A percentile compares a stretch with the other conserved stretches of the same genome.
These are phyloP conservation scores for Pomatorhinus ruficollis DNA, from an alignment of 2,113 vertebrate genomes.

Conservation along the genomic window DNA sequence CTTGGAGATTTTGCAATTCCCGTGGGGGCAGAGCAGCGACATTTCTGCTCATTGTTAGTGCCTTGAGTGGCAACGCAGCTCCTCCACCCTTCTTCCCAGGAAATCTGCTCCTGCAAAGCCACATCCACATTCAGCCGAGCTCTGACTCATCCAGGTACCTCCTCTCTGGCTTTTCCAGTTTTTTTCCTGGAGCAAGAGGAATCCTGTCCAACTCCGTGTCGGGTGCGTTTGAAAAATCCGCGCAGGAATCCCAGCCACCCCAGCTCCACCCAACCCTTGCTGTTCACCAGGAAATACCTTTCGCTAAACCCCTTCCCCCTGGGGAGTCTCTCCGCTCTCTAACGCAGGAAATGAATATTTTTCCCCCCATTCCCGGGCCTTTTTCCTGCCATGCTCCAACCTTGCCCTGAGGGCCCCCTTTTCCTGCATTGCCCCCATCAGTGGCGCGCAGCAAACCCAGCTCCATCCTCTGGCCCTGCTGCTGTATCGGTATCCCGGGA, in stretches of 20 bases:
- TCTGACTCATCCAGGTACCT: background rate
- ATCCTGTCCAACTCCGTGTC: background rate
- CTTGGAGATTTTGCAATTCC: background rate
- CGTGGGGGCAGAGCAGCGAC: background rate
- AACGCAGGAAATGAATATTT: background rate
- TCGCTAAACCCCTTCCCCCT: background rate
- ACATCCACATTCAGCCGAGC: fast-evolving
- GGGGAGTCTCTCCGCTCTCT: background rate
- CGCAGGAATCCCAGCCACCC: background rate
- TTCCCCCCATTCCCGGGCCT: background rate
- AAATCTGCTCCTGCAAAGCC: background rate
- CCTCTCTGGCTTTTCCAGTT: background rate
- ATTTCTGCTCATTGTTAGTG: background rate
- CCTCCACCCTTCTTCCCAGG: background rate
- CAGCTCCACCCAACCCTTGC: background rate
- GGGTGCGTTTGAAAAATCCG: background rate
- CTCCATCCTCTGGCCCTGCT: background rate
- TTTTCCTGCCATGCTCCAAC: background rate
- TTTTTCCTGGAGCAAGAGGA: background rate
- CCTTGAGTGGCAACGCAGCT: background rate
- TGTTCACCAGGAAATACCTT: background rate
- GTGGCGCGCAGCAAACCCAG: background rate
- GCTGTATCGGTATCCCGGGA: background rate
- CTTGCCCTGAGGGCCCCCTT: background rate
- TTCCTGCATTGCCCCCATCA: background rate